Conservation (phyloP, 1,140 invertebrate species). For the Diprion similis region DNA sequence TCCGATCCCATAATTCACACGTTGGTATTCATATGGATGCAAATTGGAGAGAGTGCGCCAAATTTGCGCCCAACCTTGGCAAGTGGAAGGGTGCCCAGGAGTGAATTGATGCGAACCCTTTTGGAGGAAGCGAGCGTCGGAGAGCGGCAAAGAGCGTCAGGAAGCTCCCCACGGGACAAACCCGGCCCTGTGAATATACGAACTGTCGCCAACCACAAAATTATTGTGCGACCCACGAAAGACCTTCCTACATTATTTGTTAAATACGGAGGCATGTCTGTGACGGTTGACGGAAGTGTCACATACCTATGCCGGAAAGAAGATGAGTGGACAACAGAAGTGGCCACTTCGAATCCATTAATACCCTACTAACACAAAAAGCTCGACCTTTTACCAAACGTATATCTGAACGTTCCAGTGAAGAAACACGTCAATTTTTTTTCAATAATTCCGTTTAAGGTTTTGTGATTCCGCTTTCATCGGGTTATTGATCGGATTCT, state of each 20-base stretch:
- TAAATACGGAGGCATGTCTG: neutral
- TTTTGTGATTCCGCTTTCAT: too few species aligned
- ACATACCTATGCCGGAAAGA: too few species aligned
- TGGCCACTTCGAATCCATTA: too few species aligned
- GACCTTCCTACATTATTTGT: neutral
- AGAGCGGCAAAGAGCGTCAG: neutral
- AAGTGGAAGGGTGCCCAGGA: slow-evolving; percentile 2
- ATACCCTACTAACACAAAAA: too few species aligned
- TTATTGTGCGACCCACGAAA: slow-evolving; percentile 7
- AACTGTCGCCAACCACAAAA: slow-evolving; percentile 2
- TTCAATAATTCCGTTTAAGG: too few species aligned
- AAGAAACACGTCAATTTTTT: too few species aligned
- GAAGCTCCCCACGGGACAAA: neutral
- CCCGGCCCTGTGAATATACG: neutral
- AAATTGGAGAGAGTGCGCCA: neutral
- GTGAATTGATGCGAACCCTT: slow-evolving; percentile 7
- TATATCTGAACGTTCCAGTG: too few species aligned
- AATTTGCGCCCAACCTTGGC: neutral
- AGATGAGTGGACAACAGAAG: too few species aligned
- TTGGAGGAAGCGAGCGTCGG: neutral
- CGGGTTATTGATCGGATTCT: too few species aligned
- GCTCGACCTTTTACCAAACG: too few species aligned
- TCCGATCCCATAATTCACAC: neutral
- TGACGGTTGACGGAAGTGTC: neutral
- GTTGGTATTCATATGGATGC: slow-evolving; percentile 5